A percentile compares a stretch with the other conserved stretches of the same genome.
Evolutionary conservation across 1,140 invertebrate genomes (phyloP).

Genomic region (Zophobas morio): DNA sequence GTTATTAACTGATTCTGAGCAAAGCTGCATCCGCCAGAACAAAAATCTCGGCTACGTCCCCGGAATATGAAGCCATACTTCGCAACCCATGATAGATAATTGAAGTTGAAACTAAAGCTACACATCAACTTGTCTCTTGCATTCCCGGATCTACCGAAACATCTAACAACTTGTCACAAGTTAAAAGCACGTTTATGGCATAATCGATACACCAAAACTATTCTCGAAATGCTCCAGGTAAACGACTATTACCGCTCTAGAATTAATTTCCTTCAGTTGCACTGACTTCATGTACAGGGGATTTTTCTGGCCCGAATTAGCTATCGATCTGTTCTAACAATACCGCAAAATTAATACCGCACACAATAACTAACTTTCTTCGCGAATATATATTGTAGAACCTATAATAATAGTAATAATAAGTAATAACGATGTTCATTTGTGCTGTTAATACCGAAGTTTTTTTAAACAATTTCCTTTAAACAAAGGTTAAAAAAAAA

Average conservation of each 20-base stretch:
- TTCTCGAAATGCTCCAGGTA: constrained; percentile 23
- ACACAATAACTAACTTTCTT: no score
- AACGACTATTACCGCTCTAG: constrained; percentile 17
- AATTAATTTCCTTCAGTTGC: constrained; percentile 24
- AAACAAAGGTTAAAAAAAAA: no score
- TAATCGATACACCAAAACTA: constrained; percentile 37
- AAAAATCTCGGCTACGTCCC: no score
- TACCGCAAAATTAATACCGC: no score
- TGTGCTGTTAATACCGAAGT: no score
- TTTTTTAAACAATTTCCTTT: no score
- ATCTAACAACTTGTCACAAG: constrained; percentile 36
- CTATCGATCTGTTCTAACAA: no score
- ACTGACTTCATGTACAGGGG: not conserved
- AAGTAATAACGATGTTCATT: no score
- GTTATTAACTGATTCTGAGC: no score
- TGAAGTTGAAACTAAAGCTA: constrained; percentile 8
- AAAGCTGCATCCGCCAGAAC: no score
- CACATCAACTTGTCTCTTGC: constrained; percentile 24
- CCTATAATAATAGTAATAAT: no score
- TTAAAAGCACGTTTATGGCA: constrained; percentile 33
- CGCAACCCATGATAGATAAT: not conserved
- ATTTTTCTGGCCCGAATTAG: not conserved
- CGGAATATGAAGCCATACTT: not conserved
- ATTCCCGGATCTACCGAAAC: constrained; percentile 12
- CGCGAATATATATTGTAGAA: no score